Evolutionary conservation across 2,797 vertebrate species (phyloP), one percentile per base, ranked within the genome.

Genomic region (Yasuhikotakia modesta): DNA sequence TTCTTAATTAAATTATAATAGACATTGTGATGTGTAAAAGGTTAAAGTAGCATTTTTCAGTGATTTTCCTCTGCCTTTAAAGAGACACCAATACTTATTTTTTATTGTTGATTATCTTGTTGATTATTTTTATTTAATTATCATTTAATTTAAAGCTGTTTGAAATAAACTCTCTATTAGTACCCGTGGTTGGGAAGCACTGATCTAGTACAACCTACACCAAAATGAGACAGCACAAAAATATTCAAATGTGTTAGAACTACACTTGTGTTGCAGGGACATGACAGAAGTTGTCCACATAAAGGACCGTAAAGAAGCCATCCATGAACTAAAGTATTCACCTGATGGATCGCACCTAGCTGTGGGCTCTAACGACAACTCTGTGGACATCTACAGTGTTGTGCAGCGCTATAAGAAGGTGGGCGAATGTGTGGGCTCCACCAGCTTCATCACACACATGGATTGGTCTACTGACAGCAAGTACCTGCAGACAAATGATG

Each of bases 251-350:
- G 16, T 14, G 32, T n/a, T 68, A 73, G 11, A 78, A 50, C 48
- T 45, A 16, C 72, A 30, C 76, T 82, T 64, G 50, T 60, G 22
- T 64, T 35, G 17, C 91, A 99, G 98, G 93, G 98, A 99, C 90
- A 99, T 99, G 98, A 99, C 97, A 8, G 98, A 99, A 91, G 98
- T 99, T 88, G 97, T 99, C 78, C 97, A 99, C 91, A 94, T 99
- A 90, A 98, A 99, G 92, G 98, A 99, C 91, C 94, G 97, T 88
- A 99, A 98, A 86, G 97, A 98, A 91, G 97, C 97, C 81, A 96
- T 99, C 87, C 97, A 99, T 79, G 97, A 99, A 89, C 92, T 99
- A 82, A 99, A 99, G 89, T 99, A 98, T 85, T 99, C 98, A 71
- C 95, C 97, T 21, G 98, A 99, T 77, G 98, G 98, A 30, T 92